Base-by-base conservation (phyloP, 2,113 vertebrate species). In the Synodontis membranacea region DNA sequence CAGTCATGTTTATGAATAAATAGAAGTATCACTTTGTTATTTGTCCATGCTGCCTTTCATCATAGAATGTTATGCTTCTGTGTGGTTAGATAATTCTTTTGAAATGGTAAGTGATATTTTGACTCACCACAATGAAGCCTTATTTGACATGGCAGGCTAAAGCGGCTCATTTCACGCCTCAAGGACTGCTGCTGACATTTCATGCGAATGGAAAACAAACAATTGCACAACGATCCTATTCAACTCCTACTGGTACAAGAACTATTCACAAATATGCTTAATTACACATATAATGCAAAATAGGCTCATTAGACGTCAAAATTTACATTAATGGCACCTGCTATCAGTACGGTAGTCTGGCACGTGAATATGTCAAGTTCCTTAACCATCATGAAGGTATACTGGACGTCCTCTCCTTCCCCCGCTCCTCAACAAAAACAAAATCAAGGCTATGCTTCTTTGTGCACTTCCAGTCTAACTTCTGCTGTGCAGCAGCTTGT, bases 61-160 rank as follows among this genome's bases (percentile, higher is more conserved):
- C 31, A 60, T 76, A 19, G 31, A 80, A 19, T 56, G 39, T 66
- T 70, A 70, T 50, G 56, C n/a, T 52, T 54, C 78, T 72, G 60
- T 34, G 54, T 28, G 52, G 50, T 84, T 54, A 19, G 62, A 52
- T 84, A 80, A 85, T 87, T 74, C 19, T 76, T 80, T 79, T 10
- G 66, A 46, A 79, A 84, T 74, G 78, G 64, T 42, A 52, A 52
- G 37, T 83, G 74, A 72, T 66, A 44, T 44, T 70, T 60, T 74
- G 39, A 81, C 58, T 28, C 21, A 7, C 25, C 52, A 82, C 15
- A 64, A 44, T 60, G 11, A 85, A 83, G 80, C 23, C 72, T 89
- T 76, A 90, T 88, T 86, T 82, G 23, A 90, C 31, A 66, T 83
- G 87, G 89, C 87, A 89, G 83, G 4, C 60, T 68, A 74, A 87